Evolutionary conservation across 2,888 invertebrate species (phyloP).

Genomic region (Octodonta nipae): DNA sequence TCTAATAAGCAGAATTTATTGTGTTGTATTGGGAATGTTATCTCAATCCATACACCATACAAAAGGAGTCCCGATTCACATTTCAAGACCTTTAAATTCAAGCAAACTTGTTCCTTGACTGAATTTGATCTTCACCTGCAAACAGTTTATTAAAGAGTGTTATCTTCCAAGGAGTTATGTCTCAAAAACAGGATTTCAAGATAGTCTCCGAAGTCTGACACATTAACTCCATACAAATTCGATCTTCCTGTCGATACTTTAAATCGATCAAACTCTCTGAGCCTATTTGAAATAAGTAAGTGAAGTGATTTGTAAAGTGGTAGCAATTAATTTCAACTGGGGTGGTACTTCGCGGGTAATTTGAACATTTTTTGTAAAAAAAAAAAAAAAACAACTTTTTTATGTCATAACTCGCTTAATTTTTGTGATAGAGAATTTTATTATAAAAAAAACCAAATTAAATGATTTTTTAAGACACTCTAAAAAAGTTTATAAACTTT

Average conservation of each 20-base stretch:
- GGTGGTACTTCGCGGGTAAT: too few relatives aligned
- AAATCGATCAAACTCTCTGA: too few relatives aligned
- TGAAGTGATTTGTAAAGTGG: too few relatives aligned
- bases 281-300: too few relatives aligned
- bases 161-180: constrained; percentile 91
- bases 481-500: too few relatives aligned
- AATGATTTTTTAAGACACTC: too few relatives aligned
- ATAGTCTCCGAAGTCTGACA: constrained; percentile 84
- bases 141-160: constrained; percentile 61
- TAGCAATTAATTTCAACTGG: too few relatives aligned
- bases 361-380: too few relatives aligned
- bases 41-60: constrained; percentile 79
- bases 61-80: constrained; percentile 92
- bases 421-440: too few relatives aligned
- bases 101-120: constrained; percentile 90
- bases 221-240: constrained; percentile 71
- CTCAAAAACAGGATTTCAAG: constrained; percentile 89
- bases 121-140: constrained; percentile 79
- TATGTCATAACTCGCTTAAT: too few relatives aligned
- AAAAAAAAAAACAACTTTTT: too few relatives aligned
- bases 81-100: constrained; percentile 81
- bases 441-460: too few relatives aligned
- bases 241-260: constrained; percentile 91
- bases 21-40: constrained; percentile 82
- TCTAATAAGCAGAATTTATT: constrained; percentile 81